Base-by-base conservation (phyloP, 2,797 vertebrate species). In the Distichodus sexfasciatus region DNA sequence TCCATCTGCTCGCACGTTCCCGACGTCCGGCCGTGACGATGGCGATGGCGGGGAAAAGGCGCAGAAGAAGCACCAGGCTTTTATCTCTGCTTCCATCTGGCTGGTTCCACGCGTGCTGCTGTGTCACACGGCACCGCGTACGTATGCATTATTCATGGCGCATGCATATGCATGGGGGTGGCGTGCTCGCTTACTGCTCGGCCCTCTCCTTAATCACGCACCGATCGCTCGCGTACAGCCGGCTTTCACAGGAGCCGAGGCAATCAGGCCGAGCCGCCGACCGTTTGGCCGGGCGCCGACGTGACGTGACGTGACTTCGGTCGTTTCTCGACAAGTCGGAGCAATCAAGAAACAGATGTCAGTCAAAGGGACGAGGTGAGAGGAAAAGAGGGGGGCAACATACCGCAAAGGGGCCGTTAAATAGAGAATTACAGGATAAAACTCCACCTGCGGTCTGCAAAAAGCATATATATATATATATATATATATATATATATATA, bases 101-200 rank as follows among this genome's bases (percentile, higher is more conserved):
- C 19, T 41, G 14, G 23, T 26, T 55, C 31, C 15, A 35, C 64
- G 55, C 51, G 54, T 38, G 57, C n/a, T 68, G 33, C 48, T 0
- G 41, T 63, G 58, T 66, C 63, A 73, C 38, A 40, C 47, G 43
- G 61, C 4, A 58, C 46, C 41, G 47, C 35, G 50, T 46, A 55
- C n/a, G n/a, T 17, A 50, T 76, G 53, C 47, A 79, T 75, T 68
- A 79, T 78, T 78, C 57, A 74, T 71, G 12, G 41, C 3, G 36
- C 53, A 76, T 74, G 53, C 65, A 72, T 69, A 60, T 53, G 51
- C 65, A 67, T 60, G 54, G 59, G n/a, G 74, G 29, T 1, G 7
- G 3, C 40, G 23, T 19, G 7, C 62, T 60, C 59, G 41, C 46
- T 70, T 50, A 58, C 55, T 24, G 58, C 21, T 65, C 24, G 2